phyloP scores from a whole-genome alignment of 2,888 invertebrate genomes.

The Caradrina kadenii region DNA sequence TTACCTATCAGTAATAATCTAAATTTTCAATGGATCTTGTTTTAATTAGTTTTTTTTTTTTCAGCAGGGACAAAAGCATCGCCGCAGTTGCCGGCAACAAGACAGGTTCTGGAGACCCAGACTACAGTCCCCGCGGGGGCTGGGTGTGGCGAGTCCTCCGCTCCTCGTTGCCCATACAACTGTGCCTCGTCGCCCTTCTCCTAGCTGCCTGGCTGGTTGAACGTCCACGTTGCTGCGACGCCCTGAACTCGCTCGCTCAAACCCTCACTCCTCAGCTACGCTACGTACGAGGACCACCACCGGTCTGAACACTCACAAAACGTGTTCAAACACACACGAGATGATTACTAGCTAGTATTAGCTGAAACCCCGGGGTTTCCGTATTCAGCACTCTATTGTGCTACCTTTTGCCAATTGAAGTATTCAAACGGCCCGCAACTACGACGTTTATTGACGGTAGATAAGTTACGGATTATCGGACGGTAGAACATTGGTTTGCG shows the following conservation, averaged over 20 bases:
- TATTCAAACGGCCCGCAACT: conserved; percentile 56
- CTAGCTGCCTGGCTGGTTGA: conserved; percentile 94
- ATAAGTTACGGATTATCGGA: conserved; percentile 44
- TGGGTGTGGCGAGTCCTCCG: conserved; percentile 94
- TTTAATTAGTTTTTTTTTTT: conserved; percentile 11
- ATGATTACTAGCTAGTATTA: conserved; percentile 56
- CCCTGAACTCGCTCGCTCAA: conserved; percentile 94
- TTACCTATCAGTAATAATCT: too few relatives aligned
- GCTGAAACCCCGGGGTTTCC: conserved; percentile 50
- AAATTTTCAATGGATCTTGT: too few relatives aligned
- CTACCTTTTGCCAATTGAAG: conserved; percentile 58
- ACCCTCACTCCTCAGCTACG: conserved; percentile 95
- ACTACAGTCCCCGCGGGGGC: conserved; percentile 88
- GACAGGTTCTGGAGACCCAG: conserved; percentile 90
- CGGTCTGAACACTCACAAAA: conserved; percentile 89
- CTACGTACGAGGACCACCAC: conserved; percentile 95
- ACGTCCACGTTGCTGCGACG: conserved; percentile 94
- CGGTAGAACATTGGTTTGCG: conserved; percentile 67
- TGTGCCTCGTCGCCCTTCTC: conserved; percentile 93
- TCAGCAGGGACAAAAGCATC: conserved; percentile 75
- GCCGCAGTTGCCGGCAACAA: conserved; percentile 83
- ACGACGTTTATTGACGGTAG: conserved; percentile 52
- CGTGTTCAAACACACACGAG: conserved; percentile 64
- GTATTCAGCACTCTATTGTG: conserved; percentile 59
- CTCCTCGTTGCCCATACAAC: conserved; percentile 94